A percentile compares a stretch with the other conserved stretches of the same genome.
Evolutionary conservation across 2,888 invertebrate species (phyloP).

Genomic region (Drosophila pegasa): DNA sequence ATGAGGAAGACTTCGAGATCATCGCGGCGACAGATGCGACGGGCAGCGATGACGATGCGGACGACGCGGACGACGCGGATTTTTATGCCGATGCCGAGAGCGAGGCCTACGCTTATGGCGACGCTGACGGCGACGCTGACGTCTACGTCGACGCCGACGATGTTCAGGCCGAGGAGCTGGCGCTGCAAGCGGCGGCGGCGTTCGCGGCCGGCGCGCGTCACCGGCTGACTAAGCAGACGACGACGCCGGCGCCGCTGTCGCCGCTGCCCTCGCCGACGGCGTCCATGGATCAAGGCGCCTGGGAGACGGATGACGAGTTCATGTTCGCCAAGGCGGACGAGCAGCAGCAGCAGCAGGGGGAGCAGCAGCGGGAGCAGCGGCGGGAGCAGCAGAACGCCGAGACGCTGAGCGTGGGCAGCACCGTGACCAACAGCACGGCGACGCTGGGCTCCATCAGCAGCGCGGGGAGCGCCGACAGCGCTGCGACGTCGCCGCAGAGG

Average conservation of each 20-base stretch:
- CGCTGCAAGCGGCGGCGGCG: slow-evolving; percentile 62
- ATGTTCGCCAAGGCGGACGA: slow-evolving; percentile 77
- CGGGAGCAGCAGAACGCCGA: slow-evolving; percentile 31
- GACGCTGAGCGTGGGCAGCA: slow-evolving; percentile 79
- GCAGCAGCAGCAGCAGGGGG: not conserved
- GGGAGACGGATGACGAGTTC: slow-evolving; percentile 85
- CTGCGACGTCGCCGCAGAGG: slow-evolving; percentile 13
- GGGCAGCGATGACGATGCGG: slow-evolving; percentile 41
- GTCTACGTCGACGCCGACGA: slow-evolving; percentile 24
- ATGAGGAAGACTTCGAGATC: slow-evolving; percentile 61
- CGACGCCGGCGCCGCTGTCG: slow-evolving; percentile 38
- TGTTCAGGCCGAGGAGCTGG: slow-evolving; percentile 45
- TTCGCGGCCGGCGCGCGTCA: slow-evolving; percentile 68
- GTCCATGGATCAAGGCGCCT: slow-evolving; percentile 83
- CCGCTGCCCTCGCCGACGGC: slow-evolving; percentile 63
- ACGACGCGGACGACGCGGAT: slow-evolving; percentile 39
- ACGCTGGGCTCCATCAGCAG: slow-evolving; percentile 75
- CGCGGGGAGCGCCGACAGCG: slow-evolving; percentile 27
- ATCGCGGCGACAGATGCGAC: slow-evolving; percentile 30
- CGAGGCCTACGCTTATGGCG: slow-evolving; percentile 30
- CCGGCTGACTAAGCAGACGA: slow-evolving; percentile 46
- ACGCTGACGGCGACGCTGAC: slow-evolving; percentile 28
- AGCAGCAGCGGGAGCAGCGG: not conserved
- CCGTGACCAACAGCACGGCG: slow-evolving; percentile 82
- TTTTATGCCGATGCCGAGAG: slow-evolving; percentile 16